Conservation (phyloP, 2,113 vertebrate species). For the Bambusicola thoracicus region DNA sequence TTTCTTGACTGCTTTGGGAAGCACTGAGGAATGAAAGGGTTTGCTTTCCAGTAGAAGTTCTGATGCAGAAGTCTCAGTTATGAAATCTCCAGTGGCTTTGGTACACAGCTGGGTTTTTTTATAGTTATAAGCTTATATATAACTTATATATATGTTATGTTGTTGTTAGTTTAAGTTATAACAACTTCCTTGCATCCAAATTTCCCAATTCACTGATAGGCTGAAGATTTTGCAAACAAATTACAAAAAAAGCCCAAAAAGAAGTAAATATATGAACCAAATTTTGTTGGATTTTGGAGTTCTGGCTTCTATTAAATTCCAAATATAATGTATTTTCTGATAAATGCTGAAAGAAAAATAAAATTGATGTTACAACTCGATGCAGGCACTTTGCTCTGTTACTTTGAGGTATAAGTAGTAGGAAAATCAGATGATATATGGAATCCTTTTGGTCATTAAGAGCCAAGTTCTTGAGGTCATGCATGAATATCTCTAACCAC, state of each 20-base stretch:
- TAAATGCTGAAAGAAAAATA: background rate
- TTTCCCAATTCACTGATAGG: background rate
- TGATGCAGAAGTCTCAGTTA: background rate
- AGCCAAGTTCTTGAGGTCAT: background rate
- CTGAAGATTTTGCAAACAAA: background rate
- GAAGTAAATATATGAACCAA: background rate
- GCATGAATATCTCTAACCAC: background rate
- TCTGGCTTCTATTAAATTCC: background rate
- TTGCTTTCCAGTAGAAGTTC: constrained; percentile 28
- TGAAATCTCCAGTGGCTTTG: background rate
- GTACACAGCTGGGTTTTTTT: background rate
- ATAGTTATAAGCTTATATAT: no score
- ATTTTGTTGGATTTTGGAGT: background rate
- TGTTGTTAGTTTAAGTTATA: no score
- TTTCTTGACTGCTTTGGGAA: constrained; percentile 33
- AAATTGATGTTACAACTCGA: background rate
- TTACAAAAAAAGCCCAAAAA: background rate
- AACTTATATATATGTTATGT: no score
- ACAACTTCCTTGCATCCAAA: background rate
- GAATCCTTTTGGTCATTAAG: background rate
- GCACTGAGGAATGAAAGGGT: background rate
- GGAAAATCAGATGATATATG: background rate
- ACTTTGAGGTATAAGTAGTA: background rate
- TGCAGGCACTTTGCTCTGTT: background rate
- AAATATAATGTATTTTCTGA: background rate